Evolutionary conservation across 2,113 vertebrate genomes (phyloP), one percentile per base, ranked within the genome.

Genomic region (Arenaria interpres): DNA sequence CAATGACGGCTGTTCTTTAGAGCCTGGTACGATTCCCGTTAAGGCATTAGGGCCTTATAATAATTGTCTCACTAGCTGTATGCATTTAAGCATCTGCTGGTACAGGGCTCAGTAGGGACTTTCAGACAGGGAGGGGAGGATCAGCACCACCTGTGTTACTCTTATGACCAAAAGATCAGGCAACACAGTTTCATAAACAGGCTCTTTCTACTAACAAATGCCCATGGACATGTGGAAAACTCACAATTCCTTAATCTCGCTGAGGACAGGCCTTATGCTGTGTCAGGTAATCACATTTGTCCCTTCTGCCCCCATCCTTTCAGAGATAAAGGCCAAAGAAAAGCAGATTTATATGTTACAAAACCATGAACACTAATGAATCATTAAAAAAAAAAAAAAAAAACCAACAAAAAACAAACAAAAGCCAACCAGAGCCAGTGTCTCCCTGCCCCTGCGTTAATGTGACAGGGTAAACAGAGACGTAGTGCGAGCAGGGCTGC

Each of bases 11-110:
- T 93, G 4, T 50, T 85, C 57, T 95, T 77, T 64, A 33, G 48
- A 93, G 88, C 77, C 78, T 76, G 69, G 57, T 69, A 77, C 76
- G 95, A 92, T 88, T 94, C 72, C 80, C 75, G 48, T 78, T 95
- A 88, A 67, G 14, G 16, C 68, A 85, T 93, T 90, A 86, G 12
- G 90, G 24, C 75, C 60, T 81, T 84, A 43, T 51, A 96, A 93
- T 84, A 74, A 79, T 56, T 90, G 72, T 69, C 68, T 87, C 57
- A 54, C 22, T 83, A 50, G 5, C 32, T 80, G 19, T 6, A 23
- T 66, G 27, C 14, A 13, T 60, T 81, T 82, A 77, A 73, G 22
- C 51, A 64, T 27, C 59, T 87, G 53, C 43, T 80, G 32, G 12
- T 59, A 45, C 10, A 35, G 28, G 22, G n/a, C 30, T 92, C 59